Evolutionary conservation across 2,888 invertebrate species (phyloP).

Genomic region (Helleia helle): DNA sequence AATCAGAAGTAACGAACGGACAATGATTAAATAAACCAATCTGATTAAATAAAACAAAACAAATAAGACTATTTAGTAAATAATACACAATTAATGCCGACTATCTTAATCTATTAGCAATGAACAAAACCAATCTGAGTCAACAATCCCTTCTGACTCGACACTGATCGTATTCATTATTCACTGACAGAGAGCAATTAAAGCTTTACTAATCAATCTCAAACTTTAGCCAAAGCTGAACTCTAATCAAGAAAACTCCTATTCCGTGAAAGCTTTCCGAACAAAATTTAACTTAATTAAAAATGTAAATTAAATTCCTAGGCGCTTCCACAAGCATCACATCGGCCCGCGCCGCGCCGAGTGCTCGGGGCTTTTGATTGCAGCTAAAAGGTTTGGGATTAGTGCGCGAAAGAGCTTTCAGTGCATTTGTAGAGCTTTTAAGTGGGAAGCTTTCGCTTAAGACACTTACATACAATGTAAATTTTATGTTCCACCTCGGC

Average conservation of each 20-base stretch:
- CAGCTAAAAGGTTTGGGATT: conserved; percentile 75
- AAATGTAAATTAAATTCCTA: conserved; percentile 75
- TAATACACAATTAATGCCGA: too few relatives aligned
- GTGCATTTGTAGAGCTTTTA: conserved; percentile 75
- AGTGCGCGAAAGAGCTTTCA: conserved; percentile 75
- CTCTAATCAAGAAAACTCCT: conserved; percentile 74
- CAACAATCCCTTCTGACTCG: conserved; percentile 50
- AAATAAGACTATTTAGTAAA: too few relatives aligned
- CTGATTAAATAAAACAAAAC: too few relatives aligned
- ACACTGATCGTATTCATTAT: conserved; percentile 70
- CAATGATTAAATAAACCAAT: too few relatives aligned
- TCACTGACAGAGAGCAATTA: conserved; percentile 70
- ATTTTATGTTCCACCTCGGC: conserved; percentile 58
- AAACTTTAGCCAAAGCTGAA: conserved; percentile 70
- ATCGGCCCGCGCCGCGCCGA: conserved; percentile 43
- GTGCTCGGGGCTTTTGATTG: conserved; percentile 72
- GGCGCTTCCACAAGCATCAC: conserved; percentile 72
- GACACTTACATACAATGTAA: conserved; percentile 73
- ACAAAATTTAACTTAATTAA: conserved; percentile 75
- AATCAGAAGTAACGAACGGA: too few relatives aligned
- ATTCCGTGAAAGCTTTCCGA: conserved; percentile 73
- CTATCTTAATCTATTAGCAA: too few relatives aligned
- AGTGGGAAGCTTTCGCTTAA: conserved; percentile 74
- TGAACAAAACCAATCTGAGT: conserved; percentile 44
- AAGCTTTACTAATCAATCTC: conserved; percentile 73